phyloP scores from a whole-genome alignment of 2,797 vertebrate genomes.

The Sebastes flavidus region DNA sequence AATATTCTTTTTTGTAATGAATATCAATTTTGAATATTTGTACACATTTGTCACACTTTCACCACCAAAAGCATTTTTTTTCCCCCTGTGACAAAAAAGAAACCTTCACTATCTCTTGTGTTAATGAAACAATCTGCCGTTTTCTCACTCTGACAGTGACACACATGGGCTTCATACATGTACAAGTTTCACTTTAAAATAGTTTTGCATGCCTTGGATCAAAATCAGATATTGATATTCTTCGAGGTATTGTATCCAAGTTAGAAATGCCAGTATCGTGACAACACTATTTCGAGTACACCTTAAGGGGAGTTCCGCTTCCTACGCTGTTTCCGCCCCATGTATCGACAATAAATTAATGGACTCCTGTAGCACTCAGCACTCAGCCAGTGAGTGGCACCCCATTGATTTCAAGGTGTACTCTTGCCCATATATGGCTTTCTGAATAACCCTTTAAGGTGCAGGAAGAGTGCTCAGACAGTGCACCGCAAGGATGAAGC shows the following conservation, averaged over 20 bases:
- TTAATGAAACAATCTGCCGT: background rate
- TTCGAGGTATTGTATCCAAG: constrained; percentile 28
- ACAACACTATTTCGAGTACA: constrained; percentile 48
- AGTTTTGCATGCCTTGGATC: background rate
- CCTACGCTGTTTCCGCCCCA: constrained; percentile 73
- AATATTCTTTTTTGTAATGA: background rate
- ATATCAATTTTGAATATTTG: background rate
- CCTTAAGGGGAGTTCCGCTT: constrained; percentile 65
- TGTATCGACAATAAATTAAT: constrained; percentile 85
- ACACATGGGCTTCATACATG: background rate
- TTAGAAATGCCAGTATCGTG: constrained; percentile 43
- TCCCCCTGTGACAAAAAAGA: background rate
- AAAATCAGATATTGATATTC: constrained; percentile 21
- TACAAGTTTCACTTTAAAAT: constrained; percentile 7
- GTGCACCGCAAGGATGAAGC: constrained; percentile 83
- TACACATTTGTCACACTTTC: background rate
- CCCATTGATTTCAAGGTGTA: constrained; percentile 87
- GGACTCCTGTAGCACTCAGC: constrained; percentile 83
- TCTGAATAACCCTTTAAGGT: constrained; percentile 87
- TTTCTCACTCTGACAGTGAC: background rate
- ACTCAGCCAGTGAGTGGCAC: constrained; percentile 83
- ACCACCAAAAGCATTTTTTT: background rate
- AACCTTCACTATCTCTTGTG: background rate
- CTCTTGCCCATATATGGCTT: constrained; percentile 84
- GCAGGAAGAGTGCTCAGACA: constrained; percentile 85